These are phyloP conservation scores for Lamellibrachia satsuma DNA, from an alignment of 2,888 invertebrate species.

Conservation along the genomic window DNA sequence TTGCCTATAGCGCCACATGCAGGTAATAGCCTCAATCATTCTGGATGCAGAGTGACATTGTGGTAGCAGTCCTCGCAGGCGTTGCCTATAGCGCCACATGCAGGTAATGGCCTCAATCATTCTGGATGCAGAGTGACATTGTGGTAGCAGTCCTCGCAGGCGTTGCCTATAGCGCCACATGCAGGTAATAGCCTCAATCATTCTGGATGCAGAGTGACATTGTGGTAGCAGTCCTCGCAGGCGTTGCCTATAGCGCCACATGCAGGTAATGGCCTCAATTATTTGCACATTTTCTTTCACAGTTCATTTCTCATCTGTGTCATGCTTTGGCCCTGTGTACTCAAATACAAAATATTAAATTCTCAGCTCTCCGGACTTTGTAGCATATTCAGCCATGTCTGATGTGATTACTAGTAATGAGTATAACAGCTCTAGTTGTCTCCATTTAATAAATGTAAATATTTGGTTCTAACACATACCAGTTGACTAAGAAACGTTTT, in stretches of 20 bases:
- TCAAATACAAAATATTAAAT: too few relatives aligned
- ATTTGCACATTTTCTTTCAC: background rate
- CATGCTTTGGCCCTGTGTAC: too few relatives aligned
- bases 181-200: conserved; percentile 41
- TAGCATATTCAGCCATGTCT: too few relatives aligned
- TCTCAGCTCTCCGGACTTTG: too few relatives aligned
- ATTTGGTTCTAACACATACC: background rate
- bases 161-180: conserved; percentile 46
- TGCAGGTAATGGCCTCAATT: conserved; percentile 41
- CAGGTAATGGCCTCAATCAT: conserved; percentile 44
- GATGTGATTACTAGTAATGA: too few relatives aligned
- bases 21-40: conserved; percentile 43
- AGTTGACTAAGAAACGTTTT: background rate
- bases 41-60: conserved; percentile 61
- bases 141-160: conserved; percentile 51
- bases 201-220: conserved; percentile 63
- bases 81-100: conserved; percentile 47
- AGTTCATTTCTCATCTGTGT: too few relatives aligned
- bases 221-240: conserved; percentile 50
- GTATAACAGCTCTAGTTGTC: too few relatives aligned
- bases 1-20: conserved; percentile 47
- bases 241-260: conserved; percentile 47
- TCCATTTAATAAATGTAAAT: background rate
- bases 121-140: conserved; percentile 62
- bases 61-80: conserved; percentile 51